These are phyloP conservation scores for Chaetorhynchus papuensis DNA, from an alignment of 2,113 vertebrate species.

Conservation along the genomic window DNA sequence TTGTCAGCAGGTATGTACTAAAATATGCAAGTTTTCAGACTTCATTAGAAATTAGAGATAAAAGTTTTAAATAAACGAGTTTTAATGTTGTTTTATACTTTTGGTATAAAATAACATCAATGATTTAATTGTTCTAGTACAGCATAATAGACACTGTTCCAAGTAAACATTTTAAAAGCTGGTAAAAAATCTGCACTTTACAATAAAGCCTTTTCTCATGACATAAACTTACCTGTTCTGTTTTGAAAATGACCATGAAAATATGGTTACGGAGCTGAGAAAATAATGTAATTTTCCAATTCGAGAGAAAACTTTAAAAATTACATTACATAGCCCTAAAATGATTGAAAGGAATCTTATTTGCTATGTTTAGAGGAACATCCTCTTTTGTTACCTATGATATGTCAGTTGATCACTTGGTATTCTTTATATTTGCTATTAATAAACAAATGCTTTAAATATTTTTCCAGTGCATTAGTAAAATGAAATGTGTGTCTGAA, in stretches of 20 bases:
- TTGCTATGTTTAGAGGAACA: background rate
- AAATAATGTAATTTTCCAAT: background rate
- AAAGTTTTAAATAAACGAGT: background rate
- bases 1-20: background rate
- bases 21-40: background rate
- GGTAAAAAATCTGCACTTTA: background rate
- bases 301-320: background rate
- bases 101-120: background rate
- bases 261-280: background rate
- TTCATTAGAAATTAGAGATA: background rate
- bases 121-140: background rate
- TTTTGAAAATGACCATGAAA: background rate
- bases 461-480: background rate
- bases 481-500: constrained; percentile 1
- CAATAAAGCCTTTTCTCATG: background rate
- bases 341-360: background rate
- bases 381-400: background rate
- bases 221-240: background rate
- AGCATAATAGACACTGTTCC: background rate
- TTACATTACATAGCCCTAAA: background rate
- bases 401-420: background rate
- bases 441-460: background rate
- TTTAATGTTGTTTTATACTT: background rate
- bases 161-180: background rate
- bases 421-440: background rate